Evolutionary conservation across 2,797 vertebrate species (phyloP).

Genomic region (Macrochelys suwanniensis): DNA sequence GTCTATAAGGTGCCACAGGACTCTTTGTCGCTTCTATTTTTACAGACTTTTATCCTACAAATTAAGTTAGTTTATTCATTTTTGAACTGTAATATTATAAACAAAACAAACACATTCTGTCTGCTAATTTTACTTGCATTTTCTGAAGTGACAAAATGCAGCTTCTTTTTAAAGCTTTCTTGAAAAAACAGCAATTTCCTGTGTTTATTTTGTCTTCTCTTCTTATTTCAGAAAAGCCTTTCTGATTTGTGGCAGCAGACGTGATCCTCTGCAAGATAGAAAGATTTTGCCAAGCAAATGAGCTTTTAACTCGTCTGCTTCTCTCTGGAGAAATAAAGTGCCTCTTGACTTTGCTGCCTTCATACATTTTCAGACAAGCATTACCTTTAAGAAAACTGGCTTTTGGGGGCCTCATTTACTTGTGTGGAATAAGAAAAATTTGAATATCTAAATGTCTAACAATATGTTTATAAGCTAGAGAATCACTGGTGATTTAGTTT

Average conservation of each 20-base stretch:
- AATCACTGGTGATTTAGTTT: background rate
- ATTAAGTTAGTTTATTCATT: background rate
- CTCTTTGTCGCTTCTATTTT: background rate
- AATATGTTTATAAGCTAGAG: background rate
- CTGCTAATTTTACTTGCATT: constrained; percentile 54
- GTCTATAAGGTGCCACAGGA: no score
- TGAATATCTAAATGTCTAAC: background rate
- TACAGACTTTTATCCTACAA: background rate
- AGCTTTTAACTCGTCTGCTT: background rate
- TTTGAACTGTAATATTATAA: background rate
- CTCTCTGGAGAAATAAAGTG: background rate
- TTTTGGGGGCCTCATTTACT: background rate
- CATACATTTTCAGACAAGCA: background rate
- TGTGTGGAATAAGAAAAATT: background rate
- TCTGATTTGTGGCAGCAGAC: constrained; percentile 47
- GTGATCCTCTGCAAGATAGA: background rate
- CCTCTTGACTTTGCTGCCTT: background rate
- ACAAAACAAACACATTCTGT: constrained; percentile 72
- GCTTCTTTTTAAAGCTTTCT: constrained; percentile 69
- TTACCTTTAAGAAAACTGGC: background rate
- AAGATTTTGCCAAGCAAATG: background rate
- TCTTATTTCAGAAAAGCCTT: constrained; percentile 64
- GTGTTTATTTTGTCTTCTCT: constrained; percentile 81
- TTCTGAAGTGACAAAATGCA: constrained; percentile 72
- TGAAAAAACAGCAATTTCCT: constrained; percentile 84